A percentile compares a stretch with the other conserved stretches of the same genome.
phyloP scores from a whole-genome alignment of 37 sponge, comb jelly and placozoan species.

The Halichondria panicea region DNA sequence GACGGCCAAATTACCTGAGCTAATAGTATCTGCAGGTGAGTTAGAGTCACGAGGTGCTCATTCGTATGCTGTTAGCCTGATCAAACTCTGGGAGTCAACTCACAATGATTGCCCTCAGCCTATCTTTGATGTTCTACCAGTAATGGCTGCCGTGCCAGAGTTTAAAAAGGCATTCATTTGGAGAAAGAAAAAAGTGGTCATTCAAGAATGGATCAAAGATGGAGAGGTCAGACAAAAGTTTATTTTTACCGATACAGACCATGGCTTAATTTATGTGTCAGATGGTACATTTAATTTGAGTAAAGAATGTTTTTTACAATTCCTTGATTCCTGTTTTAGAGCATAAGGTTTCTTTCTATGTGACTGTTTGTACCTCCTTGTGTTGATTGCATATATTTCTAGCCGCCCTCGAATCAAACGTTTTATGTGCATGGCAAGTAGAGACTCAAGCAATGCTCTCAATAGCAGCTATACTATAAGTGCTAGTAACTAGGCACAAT shows the following conservation, averaged over 20 bases:
- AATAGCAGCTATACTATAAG: too few species aligned
- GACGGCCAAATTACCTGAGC: constrained; percentile 14
- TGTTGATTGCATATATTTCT: too few species aligned
- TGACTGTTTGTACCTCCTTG: too few species aligned
- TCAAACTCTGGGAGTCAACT: constrained; percentile 35
- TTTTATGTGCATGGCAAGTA: too few species aligned
- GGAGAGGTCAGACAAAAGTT: neutral
- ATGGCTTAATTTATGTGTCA: neutral
- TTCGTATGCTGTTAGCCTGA: constrained; percentile 17
- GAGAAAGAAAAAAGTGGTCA: constrained; percentile 26
- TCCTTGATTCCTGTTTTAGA: too few species aligned
- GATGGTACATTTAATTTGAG: neutral
- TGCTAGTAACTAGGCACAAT: too few species aligned
- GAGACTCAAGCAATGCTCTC: too few species aligned
- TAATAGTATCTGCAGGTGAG: constrained; percentile 13
- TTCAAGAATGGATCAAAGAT: constrained; percentile 16
- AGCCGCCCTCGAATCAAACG: too few species aligned
- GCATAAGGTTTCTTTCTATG: too few species aligned
- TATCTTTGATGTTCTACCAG: constrained; percentile 49
- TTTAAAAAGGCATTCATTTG: constrained; percentile 24
- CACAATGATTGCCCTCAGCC: constrained; percentile 28
- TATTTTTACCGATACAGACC: constrained; percentile 4
- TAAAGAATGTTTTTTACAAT: too few species aligned
- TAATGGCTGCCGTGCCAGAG: constrained; percentile 27
- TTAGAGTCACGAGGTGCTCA: neutral